These are phyloP conservation scores for Strigamia maritima DNA, from an alignment of 2,888 invertebrate genomes.

Conservation along the genomic window DNA sequence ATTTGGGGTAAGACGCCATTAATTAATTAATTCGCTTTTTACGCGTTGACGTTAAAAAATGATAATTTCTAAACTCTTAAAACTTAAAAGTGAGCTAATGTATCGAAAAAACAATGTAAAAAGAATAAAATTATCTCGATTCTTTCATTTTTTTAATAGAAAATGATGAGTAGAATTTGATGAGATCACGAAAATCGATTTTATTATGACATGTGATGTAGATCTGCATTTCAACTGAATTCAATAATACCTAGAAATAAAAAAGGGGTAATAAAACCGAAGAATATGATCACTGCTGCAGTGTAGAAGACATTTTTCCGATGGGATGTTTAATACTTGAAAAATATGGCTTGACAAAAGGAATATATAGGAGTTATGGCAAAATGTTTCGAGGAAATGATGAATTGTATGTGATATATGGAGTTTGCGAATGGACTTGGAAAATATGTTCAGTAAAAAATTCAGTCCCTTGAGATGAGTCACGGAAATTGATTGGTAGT, in stretches of 20 bases:
- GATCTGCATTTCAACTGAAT: neutral
- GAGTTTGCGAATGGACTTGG: neutral
- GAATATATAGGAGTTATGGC: neutral
- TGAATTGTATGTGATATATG: conserved; percentile 14
- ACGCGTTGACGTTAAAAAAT: neutral
- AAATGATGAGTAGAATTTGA: neutral
- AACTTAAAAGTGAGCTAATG: too few species aligned
- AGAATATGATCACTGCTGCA: neutral
- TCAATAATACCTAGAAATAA: neutral
- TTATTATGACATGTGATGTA: neutral
- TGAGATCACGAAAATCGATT: neutral
- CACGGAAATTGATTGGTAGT: conserved; percentile 28
- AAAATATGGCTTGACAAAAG: neutral
- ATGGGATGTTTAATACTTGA: neutral
- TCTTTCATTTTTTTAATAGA: neutral
- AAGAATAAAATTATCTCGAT: too few species aligned
- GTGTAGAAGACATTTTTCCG: neutral
- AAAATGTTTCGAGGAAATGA: neutral
- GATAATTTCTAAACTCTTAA: neutral
- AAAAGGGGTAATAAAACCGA: neutral
- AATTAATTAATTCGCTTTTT: neutral
- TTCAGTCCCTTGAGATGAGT: neutral
- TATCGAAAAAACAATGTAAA: too few species aligned
- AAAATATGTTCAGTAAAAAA: conserved; percentile 7
- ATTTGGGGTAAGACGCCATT: neutral